phyloP scores from a whole-genome alignment of 1,140 invertebrate genomes.

The Marisa cornuarietis region DNA sequence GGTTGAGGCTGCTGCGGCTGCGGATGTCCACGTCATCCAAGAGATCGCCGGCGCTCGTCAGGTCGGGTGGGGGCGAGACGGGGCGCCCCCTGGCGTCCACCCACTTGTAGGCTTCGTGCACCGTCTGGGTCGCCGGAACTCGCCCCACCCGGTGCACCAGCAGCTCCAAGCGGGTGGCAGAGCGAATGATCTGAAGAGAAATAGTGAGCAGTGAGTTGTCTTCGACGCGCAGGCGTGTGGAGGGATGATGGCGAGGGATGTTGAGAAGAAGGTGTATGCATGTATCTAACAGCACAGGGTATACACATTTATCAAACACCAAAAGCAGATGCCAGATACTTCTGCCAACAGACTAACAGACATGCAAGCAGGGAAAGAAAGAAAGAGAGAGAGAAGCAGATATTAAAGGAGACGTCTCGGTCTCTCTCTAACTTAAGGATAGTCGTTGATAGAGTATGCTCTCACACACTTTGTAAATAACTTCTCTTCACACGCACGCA shows the following conservation, averaged over 20 bases:
- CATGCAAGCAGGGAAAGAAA: too few relatives aligned
- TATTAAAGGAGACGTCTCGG: too few relatives aligned
- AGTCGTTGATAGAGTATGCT: too few relatives aligned
- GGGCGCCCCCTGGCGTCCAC: slow-evolving; percentile 88
- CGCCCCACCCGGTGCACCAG: slow-evolving; percentile 87
- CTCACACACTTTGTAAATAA: too few relatives aligned
- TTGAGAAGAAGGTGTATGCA: not conserved
- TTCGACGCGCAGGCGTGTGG: not conserved
- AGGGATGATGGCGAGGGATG: not conserved
- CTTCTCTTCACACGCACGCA: too few relatives aligned
- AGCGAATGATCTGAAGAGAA: slow-evolving; percentile 85
- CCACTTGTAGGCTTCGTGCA: slow-evolving; percentile 77
- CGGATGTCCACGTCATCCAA: slow-evolving; percentile 24
- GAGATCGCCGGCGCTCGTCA: slow-evolving; percentile 46
- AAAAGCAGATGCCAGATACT: too few relatives aligned
- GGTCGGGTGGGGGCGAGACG: slow-evolving; percentile 82
- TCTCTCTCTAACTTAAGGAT: too few relatives aligned
- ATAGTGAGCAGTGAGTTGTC: not conserved
- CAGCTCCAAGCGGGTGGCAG: slow-evolving; percentile 85
- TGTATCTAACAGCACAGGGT: not conserved
- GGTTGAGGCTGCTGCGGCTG: slow-evolving; percentile 47
- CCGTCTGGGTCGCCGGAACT: slow-evolving; percentile 67
- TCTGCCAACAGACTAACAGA: too few relatives aligned
- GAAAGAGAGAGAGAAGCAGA: too few relatives aligned
- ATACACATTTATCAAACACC: not conserved